phyloP scores from a whole-genome alignment of 2,797 vertebrate species.

The Alosa sapidissima region DNA sequence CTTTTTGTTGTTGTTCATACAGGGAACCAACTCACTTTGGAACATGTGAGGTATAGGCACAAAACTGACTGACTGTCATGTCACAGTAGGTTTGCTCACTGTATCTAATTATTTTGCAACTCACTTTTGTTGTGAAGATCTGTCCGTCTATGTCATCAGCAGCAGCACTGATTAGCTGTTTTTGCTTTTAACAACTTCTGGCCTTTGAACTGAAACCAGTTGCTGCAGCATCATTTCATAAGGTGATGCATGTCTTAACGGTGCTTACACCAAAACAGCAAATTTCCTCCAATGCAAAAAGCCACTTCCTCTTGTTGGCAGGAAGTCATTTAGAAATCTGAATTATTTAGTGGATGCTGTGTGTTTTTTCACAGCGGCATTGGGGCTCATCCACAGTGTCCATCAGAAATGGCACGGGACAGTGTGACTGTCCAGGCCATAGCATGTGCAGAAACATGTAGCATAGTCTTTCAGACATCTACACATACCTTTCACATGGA shows the following conservation, averaged over 20 bases:
- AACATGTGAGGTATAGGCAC: not conserved
- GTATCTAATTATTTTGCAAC: not conserved
- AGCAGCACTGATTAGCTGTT: not conserved
- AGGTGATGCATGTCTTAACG: not conserved
- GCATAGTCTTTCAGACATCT: not conserved
- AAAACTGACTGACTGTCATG: not conserved
- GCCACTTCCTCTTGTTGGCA: not conserved
- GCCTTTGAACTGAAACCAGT: not conserved
- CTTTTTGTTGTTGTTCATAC: not conserved
- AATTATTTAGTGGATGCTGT: constrained; percentile 17
- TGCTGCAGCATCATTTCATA: not conserved
- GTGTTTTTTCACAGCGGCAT: not conserved
- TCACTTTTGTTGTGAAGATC: not conserved
- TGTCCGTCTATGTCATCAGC: not conserved
- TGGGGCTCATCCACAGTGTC: not conserved
- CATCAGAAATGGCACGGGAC: not conserved
- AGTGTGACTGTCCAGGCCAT: not conserved
- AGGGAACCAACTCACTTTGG: not conserved
- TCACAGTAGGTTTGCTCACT: not conserved
- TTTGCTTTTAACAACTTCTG: not conserved
- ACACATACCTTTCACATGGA: not conserved
- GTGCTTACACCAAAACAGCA: not conserved
- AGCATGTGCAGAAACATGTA: not conserved
- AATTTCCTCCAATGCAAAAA: not conserved
- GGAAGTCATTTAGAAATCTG: constrained; percentile 3